Base-by-base conservation (phyloP, 92 coral and sea anemone species). In the Paramuricea clavata region DNA sequence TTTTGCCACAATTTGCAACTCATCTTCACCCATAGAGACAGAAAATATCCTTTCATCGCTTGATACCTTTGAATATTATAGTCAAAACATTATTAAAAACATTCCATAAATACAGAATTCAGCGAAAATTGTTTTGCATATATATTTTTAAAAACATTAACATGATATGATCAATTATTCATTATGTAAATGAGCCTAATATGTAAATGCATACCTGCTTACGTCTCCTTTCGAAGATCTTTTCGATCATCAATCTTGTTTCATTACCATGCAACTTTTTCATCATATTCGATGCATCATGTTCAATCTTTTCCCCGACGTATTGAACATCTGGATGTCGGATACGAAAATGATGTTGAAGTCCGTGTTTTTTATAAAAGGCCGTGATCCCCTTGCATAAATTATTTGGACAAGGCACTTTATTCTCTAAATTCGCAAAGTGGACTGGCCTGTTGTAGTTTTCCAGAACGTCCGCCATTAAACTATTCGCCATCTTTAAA, bases 11-110 rank as follows among this genome's bases (percentile, higher is more conserved):
- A 83, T 25, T 83, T 77, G 22, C 16, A 82, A 36, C 64, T 82
- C 43, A 54, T 82, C 86, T 6, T 83, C 44, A 54, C 68, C 23
- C 50, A 17, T 47, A 33, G 21, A 75, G 31, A 83, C 54, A 8
- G 81, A 70, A 60, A 49, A 83, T 7, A 83, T 50, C 8, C 27
- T 70, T 83, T 83, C 87, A 30, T 71, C 87, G 10, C 68, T 83
- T 43, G 87, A 65, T 27, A 71, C 87, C 87, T 83, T 26, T 26
- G 30, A 16, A 60, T 15, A n/a, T n/a, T n/a, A n/a, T 12, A 64
- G 12, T 81, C 44, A 27, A 68, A 65, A 26, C n/a, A 13, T 7
- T 26, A 12, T 26, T 10, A 32, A 13, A n/a, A n/a, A n/a, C n/a
- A n/a, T n/a, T n/a, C n/a, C n/a, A n/a, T n/a, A n/a, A n/a, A n/a